A percentile compares a stretch with the other conserved stretches of the same genome.
Evolutionary conservation across 2,797 vertebrate species (phyloP).

Genomic region (Clarias platycephalus): DNA sequence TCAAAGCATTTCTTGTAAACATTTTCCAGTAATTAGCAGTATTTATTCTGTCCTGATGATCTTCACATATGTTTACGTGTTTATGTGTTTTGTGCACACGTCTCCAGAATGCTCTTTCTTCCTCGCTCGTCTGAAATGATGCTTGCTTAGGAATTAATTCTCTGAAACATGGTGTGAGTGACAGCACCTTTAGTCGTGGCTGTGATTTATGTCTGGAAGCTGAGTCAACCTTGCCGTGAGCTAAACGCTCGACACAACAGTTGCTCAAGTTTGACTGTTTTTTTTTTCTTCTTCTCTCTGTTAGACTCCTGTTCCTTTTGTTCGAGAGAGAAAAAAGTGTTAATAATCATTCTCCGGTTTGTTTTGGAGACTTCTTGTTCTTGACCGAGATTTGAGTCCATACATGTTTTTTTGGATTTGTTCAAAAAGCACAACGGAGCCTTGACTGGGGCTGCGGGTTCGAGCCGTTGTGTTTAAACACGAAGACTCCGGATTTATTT

Average conservation of each 20-base stretch:
- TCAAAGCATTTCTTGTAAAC: background rate
- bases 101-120: background rate
- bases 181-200: constrained; percentile 63
- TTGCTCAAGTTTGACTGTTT: constrained; percentile 64
- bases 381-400: background rate
- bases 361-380: background rate
- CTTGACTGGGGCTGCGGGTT: background rate
- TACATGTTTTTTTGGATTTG: background rate
- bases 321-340: constrained; percentile 26
- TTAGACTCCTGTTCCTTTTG: background rate
- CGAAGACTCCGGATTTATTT: constrained; percentile 15
- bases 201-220: constrained; percentile 68
- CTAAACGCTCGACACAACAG: background rate
- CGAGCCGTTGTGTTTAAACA: constrained; percentile 25
- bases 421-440: background rate
- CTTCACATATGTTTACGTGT: background rate
- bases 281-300: background rate
- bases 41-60: background rate
- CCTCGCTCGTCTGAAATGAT: background rate
- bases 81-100: background rate
- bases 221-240: background rate
- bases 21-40: background rate
- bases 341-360: background rate
- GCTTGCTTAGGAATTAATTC: background rate
- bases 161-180: constrained; percentile 55